Base-by-base conservation (phyloP, 1,140 invertebrate species). In the Drusus annulatus region DNA sequence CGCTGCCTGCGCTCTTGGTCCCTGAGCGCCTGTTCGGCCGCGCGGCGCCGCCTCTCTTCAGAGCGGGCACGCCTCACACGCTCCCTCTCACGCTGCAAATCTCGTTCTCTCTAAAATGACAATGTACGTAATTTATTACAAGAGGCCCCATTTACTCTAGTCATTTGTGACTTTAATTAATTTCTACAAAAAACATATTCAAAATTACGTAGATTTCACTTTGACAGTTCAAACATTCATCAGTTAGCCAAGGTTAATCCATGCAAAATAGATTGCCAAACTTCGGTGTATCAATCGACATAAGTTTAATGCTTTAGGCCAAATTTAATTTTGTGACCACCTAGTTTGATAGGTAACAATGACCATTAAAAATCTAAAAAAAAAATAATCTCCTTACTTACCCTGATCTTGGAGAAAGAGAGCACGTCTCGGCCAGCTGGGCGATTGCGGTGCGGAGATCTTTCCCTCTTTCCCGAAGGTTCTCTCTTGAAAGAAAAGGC, bases 1-100 rank as follows among this genome's bases (percentile, higher is more conserved):
- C 94, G 90, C 84, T 97, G 95, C 15, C 94, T 91, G 7, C 95
- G 90, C 84, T 96, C 95, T 15, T 96, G 92, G 84, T 96, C 95
- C 7, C 93, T 89, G 80, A 95, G 92, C 65, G 94, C 90, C 50
- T 92, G 89, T 78, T 93, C 90, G 78, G 94, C 94, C 79, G 94
- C 93, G 60, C 93, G 91, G 45, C 94, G 91, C 25, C 94, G 90
- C 15, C 94, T 90, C 76, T 96, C 92, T 82, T 96, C 95, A 85
- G 96, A 95, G 50, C 96, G 92, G 58, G 94, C 85, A 74, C 93
- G 90, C 56, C 95, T 91, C 84, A 96, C 95, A 50, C 93, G 90
- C 85, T 97, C 95, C 21, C 95, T 91, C 4, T 94, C 85, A 31
- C 95, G 91, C 80, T 96, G 94, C 65, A 93, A 90, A 82, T 97